Conservation (phyloP, 2,888 invertebrate species). For the Ariolimax columbianus region DNA sequence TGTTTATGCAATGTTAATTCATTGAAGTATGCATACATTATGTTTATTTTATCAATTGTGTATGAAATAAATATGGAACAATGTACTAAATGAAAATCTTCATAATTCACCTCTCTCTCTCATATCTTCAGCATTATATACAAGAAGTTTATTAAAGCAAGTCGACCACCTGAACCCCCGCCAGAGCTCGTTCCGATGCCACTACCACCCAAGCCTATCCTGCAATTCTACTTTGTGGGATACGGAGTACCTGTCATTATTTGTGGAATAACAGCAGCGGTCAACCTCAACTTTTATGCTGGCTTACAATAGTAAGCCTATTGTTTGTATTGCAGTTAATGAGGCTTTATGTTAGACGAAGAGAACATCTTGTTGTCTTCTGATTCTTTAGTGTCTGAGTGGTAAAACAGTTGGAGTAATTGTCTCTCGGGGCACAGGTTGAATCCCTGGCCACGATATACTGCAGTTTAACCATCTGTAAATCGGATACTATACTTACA, state of each 20-base stretch:
- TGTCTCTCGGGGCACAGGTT: too few relatives aligned
- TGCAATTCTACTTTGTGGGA: constrained; percentile 92
- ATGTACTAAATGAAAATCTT: background rate
- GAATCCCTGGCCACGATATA: too few relatives aligned
- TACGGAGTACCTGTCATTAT: constrained; percentile 94
- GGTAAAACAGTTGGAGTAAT: too few relatives aligned
- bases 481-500: too few relatives aligned
- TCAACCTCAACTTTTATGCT: constrained; percentile 91
- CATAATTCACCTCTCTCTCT: background rate
- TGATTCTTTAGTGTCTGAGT: too few relatives aligned
- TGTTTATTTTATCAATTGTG: too few relatives aligned
- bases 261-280: constrained; percentile 94
- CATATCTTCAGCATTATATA: constrained; percentile 86
- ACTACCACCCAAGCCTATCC: constrained; percentile 87
- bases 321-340: constrained; percentile 2
- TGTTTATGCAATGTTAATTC: too few relatives aligned
- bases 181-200: constrained; percentile 85
- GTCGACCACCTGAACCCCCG: constrained; percentile 83
- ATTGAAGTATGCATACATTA: too few relatives aligned
- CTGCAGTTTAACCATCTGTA: too few relatives aligned
- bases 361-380: too few relatives aligned
- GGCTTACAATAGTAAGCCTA: constrained; percentile 77
- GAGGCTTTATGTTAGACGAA: too few relatives aligned
- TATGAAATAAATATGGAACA: background rate
- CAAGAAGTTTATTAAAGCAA: constrained; percentile 81